A percentile compares a stretch with the other conserved stretches of the same genome.
These are phyloP conservation scores for Chiroxiphia lanceolata DNA, from an alignment of 2,797 vertebrate species.

Conservation along the genomic window DNA sequence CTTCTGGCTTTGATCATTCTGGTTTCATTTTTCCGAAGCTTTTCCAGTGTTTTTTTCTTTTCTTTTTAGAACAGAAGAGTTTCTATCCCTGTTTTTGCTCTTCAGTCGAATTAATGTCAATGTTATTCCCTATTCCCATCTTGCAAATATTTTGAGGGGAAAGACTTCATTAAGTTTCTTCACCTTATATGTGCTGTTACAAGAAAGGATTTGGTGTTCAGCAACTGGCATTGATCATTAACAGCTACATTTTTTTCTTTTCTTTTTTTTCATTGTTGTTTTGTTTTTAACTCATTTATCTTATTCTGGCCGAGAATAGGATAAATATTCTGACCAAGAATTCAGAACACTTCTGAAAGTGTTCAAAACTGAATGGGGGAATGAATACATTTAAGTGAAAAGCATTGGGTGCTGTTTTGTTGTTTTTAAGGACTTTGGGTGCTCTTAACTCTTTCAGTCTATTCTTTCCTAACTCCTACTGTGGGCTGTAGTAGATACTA, in stretches of 20 bases:
- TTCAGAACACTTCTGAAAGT: neutral
- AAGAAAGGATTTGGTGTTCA: neutral
- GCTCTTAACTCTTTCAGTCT: neutral
- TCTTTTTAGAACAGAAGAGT: neutral
- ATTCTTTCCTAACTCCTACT: neutral
- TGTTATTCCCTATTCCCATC: neutral
- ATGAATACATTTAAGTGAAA: neutral
- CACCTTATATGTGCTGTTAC: neutral
- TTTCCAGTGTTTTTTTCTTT: neutral
- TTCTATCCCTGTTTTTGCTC: neutral
- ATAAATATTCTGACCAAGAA: too few species aligned
- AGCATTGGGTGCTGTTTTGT: neutral
- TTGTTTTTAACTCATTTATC: neutral
- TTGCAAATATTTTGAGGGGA: neutral
- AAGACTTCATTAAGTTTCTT: neutral
- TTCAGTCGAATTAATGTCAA: neutral
- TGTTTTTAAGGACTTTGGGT: neutral
- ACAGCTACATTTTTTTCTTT: neutral
- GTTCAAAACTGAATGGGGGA: neutral
- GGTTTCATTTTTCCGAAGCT: neutral
- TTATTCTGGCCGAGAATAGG: neutral
- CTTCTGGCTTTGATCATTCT: neutral
- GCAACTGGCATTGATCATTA: neutral
- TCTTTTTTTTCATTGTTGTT: neutral
- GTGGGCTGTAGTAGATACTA: neutral